Conservation (phyloP, 2,888 invertebrate species). For the Orchesella flavescens region DNA sequence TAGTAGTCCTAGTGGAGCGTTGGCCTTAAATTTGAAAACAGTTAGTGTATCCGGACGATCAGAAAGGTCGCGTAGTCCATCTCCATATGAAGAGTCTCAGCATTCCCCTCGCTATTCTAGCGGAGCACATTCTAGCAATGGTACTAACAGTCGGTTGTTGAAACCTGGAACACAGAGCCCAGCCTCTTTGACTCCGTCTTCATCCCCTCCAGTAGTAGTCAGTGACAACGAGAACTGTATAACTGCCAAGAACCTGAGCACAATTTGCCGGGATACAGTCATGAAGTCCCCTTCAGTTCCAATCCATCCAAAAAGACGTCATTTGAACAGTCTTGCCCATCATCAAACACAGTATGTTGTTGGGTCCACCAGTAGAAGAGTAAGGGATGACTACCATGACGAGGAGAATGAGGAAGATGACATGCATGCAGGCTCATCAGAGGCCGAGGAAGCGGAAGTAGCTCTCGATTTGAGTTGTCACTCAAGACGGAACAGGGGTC, state of each 20-base stretch:
- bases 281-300: constrained; percentile 63
- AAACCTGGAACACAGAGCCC: constrained; percentile 30
- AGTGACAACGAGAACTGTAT: constrained; percentile 47
- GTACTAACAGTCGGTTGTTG: constrained; percentile 39
- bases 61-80: constrained; percentile 49
- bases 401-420: constrained; percentile 72
- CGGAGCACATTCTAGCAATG: constrained; percentile 23
- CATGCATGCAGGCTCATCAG: constrained; percentile 71
- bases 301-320: constrained; percentile 62
- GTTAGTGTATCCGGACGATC: constrained; percentile 47
- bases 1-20: constrained; percentile 54
- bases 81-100: constrained; percentile 58
- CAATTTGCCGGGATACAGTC: constrained; percentile 50
- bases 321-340: constrained; percentile 58
- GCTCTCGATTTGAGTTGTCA: constrained; percentile 86
- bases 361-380: constrained; percentile 6
- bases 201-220: constrained; percentile 46
- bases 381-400: constrained; percentile 39
- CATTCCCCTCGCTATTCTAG: constrained; percentile 53
- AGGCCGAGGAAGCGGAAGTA: constrained; percentile 78
- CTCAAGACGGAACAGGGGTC: constrained; percentile 67
- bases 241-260: constrained; percentile 65
- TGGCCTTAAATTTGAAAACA: constrained; percentile 62
- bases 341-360: constrained; percentile 43
- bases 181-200: constrained; percentile 33